These are phyloP conservation scores for Phytoseiulus persimilis DNA, from an alignment of 2,888 invertebrate genomes.

Conservation along the genomic window DNA sequence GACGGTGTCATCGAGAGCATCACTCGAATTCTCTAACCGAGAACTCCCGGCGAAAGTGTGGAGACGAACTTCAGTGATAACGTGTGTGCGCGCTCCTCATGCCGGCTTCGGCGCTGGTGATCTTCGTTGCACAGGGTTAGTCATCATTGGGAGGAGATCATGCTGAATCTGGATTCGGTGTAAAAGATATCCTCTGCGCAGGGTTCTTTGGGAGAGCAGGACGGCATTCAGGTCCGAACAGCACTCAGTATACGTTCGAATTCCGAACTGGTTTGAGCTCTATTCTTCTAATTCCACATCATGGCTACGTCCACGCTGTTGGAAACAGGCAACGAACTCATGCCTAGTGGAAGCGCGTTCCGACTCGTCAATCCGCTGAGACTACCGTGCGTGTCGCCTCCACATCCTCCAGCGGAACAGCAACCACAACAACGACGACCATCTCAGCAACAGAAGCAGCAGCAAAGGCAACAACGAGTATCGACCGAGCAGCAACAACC, in stretches of 20 bases:
- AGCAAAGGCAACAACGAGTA: background rate
- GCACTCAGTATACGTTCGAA: too few relatives aligned
- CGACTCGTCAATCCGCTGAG: constrained; percentile 8
- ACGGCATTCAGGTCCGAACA: too few relatives aligned
- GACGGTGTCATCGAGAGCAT: background rate
- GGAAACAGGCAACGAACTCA: background rate
- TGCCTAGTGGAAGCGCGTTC: constrained; percentile 12
- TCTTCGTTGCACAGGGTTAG: background rate
- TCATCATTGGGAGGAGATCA: background rate
- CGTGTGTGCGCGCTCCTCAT: background rate
- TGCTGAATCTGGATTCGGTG: background rate
- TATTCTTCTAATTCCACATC: too few relatives aligned
- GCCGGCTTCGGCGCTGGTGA: background rate
- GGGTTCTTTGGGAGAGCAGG: too few relatives aligned
- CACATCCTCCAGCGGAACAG: background rate
- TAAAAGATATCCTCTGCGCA: background rate
- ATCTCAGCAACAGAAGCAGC: background rate
- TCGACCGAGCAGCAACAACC: background rate
- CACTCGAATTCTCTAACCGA: background rate
- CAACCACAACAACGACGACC: background rate
- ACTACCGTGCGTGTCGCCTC: background rate
- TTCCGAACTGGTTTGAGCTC: too few relatives aligned
- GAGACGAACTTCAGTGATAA: background rate
- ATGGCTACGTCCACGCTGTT: background rate
- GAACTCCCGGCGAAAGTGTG: background rate